A percentile compares a stretch with the other conserved stretches of the same genome.
Conservation (phyloP, 2,888 invertebrate species). For the Scrobipalpa costella region DNA sequence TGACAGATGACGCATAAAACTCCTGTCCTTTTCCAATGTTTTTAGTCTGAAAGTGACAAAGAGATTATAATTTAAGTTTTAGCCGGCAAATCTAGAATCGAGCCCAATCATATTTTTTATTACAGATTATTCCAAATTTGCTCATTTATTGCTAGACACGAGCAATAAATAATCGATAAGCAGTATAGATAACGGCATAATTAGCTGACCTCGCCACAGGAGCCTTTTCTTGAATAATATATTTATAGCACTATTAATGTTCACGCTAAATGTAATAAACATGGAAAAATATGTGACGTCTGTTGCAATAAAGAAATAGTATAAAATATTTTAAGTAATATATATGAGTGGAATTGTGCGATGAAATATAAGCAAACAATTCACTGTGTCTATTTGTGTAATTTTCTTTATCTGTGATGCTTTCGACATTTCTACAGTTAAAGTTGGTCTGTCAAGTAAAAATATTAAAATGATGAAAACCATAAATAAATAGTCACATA, state of each 20-base stretch:
- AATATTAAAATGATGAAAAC: too few species aligned
- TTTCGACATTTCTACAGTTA: too few species aligned
- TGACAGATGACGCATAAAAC: too few species aligned
- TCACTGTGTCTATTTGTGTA: too few species aligned
- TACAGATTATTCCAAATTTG: neutral
- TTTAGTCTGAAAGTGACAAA: too few species aligned
- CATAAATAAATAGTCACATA: too few species aligned
- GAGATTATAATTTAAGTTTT: too few species aligned
- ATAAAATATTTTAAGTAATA: neutral
- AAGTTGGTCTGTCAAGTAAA: too few species aligned
- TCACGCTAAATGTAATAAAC: constrained; percentile 65
- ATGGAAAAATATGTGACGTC: constrained; percentile 66
- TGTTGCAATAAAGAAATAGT: constrained; percentile 58
- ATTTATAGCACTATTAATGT: constrained; percentile 64
- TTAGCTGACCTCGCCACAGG: constrained; percentile 62
- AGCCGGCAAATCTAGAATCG: too few species aligned
- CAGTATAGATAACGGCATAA: constrained; percentile 66
- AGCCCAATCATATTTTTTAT: neutral
- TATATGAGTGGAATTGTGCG: neutral
- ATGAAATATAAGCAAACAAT: neutral
- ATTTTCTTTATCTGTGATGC: too few species aligned
- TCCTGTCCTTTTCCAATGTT: too few species aligned
- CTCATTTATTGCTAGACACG: neutral
- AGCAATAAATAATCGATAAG: constrained; percentile 44
- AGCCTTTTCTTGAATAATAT: constrained; percentile 64